phyloP scores from a whole-genome alignment of 2,797 vertebrate species.

The Sorex maritimensis region DNA sequence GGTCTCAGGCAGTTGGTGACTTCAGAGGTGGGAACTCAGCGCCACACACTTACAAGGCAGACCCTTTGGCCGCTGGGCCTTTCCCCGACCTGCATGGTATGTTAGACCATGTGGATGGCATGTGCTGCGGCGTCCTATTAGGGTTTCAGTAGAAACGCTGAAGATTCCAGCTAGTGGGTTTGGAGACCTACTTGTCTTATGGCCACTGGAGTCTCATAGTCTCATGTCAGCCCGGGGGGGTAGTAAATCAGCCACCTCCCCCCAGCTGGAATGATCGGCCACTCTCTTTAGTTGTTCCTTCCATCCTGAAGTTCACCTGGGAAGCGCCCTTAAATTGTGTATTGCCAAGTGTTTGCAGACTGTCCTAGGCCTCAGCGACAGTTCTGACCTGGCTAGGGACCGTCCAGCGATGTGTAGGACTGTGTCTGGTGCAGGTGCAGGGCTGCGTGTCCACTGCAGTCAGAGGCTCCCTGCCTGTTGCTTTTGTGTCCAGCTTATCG shows the following conservation, averaged over 20 bases:
- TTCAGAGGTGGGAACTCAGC: no score
- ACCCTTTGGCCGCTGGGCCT: no score
- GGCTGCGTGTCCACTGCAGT: not conserved
- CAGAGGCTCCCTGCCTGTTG: not conserved
- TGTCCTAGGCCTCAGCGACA: not conserved
- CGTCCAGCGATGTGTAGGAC: not conserved
- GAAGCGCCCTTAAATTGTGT: not conserved
- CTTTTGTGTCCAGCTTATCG: not conserved
- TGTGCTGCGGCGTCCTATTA: not conserved
- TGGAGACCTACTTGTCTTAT: not conserved
- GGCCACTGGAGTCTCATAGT: not conserved
- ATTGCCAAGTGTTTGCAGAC: not conserved
- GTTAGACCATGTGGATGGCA: not conserved
- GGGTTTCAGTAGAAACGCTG: not conserved
- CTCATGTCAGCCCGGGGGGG: not conserved
- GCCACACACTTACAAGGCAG: no score
- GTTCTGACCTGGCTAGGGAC: not conserved
- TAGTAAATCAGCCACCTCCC: not conserved
- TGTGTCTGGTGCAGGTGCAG: accelerated
- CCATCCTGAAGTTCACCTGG: not conserved
- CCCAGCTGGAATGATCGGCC: not conserved
- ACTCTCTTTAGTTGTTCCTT: not conserved
- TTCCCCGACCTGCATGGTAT: not conserved
- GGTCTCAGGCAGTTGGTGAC: no score
- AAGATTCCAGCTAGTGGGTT: not conserved